Conservation (phyloP, 2,888 invertebrate genomes). For the Tryphoninae sp. region DNA sequence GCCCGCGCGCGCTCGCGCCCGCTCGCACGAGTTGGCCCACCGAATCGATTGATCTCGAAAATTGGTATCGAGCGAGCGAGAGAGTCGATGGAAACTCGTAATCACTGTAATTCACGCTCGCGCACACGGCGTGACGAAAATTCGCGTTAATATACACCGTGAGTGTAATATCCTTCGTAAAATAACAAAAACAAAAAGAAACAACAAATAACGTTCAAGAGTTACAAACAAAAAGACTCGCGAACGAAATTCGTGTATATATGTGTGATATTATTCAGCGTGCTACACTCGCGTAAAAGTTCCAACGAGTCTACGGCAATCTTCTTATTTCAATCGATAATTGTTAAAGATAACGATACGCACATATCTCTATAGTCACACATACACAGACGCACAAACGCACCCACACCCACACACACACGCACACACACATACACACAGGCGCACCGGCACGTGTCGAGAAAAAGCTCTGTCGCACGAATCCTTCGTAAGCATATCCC, state of each 20-base stretch:
- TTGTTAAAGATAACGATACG: background rate
- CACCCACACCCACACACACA: background rate
- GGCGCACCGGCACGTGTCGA: background rate
- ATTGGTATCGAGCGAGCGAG: slow-evolving; percentile 47
- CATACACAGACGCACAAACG: slow-evolving; percentile 10
- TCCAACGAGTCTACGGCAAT: no score
- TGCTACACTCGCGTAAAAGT: no score
- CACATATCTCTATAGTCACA: slow-evolving; percentile 11
- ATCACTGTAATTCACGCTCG: slow-evolving; percentile 60
- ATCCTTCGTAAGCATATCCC: slow-evolving; percentile 7
- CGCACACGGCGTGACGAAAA: slow-evolving; percentile 49
- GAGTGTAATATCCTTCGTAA: background rate
- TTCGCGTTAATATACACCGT: slow-evolving; percentile 18
- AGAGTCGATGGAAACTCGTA: slow-evolving; percentile 44
- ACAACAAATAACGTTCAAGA: background rate
- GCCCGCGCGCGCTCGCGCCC: background rate
- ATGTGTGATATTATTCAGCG: no score
- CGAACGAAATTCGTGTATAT: background rate
- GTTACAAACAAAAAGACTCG: background rate
- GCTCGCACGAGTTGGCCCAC: slow-evolving; percentile 41
- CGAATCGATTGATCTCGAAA: slow-evolving; percentile 55
- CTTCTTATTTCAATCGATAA: background rate
- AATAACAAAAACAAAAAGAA: slow-evolving; percentile 1
- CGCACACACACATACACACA: background rate
- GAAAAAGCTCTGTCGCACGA: background rate